Evolutionary conservation across 2,797 vertebrate genomes (phyloP), one percentile per base, ranked within the genome.

Genomic region (Spea hammondii): DNA sequence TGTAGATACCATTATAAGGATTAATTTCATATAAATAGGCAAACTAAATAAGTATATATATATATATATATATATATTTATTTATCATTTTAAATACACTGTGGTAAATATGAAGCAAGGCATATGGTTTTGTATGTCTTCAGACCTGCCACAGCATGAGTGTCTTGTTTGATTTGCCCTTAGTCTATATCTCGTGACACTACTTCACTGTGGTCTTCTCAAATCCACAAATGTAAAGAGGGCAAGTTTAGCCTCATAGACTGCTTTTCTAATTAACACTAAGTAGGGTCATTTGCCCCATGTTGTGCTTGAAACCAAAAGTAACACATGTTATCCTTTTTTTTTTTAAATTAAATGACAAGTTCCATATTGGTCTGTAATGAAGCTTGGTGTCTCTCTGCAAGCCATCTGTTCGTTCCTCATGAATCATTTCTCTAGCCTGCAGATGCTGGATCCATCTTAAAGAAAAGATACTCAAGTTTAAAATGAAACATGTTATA

Each of bases 401-500:
- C 1, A 59, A 72, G 57, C 72, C 76, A 65, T 81, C 83, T 80
- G 4, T 79, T 84, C 68, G 32, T 51, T 45, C 44, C 62, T 71
- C 65, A 51, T 76, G 76, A 72, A 59, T 57, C 10, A 0, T 82
- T 70, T 73, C 79, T 77, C 64, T 65, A 77, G 74, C 57, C 44
- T 51, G 72, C 75, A 82, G 79, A 82, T 82, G 79, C 79, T 72
- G 48, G 79, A 57, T 65, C 79, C 51, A 64, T 77, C 74, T 82
- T 82, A 73, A 69, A 72, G 74, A 70, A 50, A 60, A 69, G 70
- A n/a, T 64, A 17, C 64, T 77, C 79, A 74, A 77, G 70, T 82
- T 81, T 73, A 73, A 74, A 82, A 82, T 82, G 79, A 82, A 82
- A 82, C 75, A 82, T 73, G 57, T 69, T 77, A 65, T 77, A 82